Conservation (phyloP, 1,140 invertebrate genomes). For the Phymorhynchus buccinoides region DNA sequence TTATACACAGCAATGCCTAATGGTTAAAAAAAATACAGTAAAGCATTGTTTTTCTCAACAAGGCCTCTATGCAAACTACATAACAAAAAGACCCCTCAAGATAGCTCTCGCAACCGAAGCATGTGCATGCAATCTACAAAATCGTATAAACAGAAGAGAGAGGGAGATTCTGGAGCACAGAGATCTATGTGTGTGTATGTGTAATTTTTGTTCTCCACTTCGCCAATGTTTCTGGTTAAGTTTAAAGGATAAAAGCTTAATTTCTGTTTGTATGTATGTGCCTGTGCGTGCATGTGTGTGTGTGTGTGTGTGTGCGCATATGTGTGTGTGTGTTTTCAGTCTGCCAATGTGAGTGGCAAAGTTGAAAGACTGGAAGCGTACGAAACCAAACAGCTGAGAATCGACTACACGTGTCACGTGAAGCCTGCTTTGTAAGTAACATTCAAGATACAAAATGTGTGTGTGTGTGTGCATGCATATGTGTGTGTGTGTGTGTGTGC, state of each 20-base stretch:
- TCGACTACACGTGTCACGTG: slow-evolving; percentile 68
- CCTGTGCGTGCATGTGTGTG: neutral
- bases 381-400: slow-evolving; percentile 54
- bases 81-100: no score
- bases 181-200: neutral
- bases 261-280: neutral
- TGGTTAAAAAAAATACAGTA: no score
- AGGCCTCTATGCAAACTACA: no score
- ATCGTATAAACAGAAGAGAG: no score
- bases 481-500: neutral
- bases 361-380: slow-evolving; percentile 55
- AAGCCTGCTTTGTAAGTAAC: slow-evolving; percentile 69
- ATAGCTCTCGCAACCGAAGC: no score
- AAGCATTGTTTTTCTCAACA: no score
- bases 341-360: slow-evolving; percentile 42
- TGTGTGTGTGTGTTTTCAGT: slow-evolving; percentile 34
- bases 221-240: no score
- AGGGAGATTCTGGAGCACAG: no score
- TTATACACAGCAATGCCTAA: no score
- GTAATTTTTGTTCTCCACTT: no score
- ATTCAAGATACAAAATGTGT: neutral
- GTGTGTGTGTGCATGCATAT: neutral
- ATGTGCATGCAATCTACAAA: no score
- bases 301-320: neutral
- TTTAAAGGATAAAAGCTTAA: no score